Percentiles rank a stretch among this genome's conserved stretches.
These are phyloP conservation scores for Drosophila setosimentum DNA, from an alignment of 2,888 invertebrate genomes.

Conservation along the genomic window DNA sequence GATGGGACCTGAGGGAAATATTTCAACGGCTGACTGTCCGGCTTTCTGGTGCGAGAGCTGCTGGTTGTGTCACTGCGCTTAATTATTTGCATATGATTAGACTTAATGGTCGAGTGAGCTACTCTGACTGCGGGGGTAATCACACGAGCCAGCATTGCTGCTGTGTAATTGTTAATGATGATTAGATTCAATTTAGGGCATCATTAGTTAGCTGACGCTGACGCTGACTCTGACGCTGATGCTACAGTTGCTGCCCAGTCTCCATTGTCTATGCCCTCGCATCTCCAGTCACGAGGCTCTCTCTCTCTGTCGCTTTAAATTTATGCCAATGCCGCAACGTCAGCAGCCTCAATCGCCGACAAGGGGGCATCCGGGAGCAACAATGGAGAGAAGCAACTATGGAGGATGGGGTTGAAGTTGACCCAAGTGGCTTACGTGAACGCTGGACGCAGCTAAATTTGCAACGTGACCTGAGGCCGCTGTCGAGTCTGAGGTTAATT, in stretches of 20 bases:
- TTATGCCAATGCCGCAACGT: constrained; percentile 77
- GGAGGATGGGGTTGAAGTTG: constrained; percentile 39
- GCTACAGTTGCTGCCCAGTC: constrained; percentile 39
- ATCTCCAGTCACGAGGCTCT: constrained; percentile 18
- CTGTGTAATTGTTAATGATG: constrained; percentile 85
- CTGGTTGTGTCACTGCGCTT: constrained; percentile 70
- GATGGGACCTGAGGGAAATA: constrained; percentile 83
- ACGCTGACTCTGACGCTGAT: constrained; percentile 12
- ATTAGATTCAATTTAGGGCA: constrained; percentile 85
- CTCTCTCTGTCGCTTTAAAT: constrained; percentile 61
- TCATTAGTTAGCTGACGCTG: constrained; percentile 83
- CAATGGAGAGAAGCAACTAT: background rate
- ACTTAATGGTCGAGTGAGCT: constrained; percentile 72
- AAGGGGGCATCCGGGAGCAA: background rate
- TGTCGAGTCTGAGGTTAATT: constrained; percentile 81
- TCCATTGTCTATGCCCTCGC: constrained; percentile 47
- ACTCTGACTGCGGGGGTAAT: constrained; percentile 59
- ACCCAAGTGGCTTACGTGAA: constrained; percentile 74
- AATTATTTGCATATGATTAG: constrained; percentile 84
- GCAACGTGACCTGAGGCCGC: constrained; percentile 82
- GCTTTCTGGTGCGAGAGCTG: constrained; percentile 19
- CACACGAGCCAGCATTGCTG: constrained; percentile 63
- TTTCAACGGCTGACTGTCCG: constrained; percentile 69
- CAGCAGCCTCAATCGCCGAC: constrained; percentile 44
- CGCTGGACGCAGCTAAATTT: constrained; percentile 57